Evolutionary conservation across 2,888 invertebrate species (phyloP).

Genomic region (Acronicta aceris): DNA sequence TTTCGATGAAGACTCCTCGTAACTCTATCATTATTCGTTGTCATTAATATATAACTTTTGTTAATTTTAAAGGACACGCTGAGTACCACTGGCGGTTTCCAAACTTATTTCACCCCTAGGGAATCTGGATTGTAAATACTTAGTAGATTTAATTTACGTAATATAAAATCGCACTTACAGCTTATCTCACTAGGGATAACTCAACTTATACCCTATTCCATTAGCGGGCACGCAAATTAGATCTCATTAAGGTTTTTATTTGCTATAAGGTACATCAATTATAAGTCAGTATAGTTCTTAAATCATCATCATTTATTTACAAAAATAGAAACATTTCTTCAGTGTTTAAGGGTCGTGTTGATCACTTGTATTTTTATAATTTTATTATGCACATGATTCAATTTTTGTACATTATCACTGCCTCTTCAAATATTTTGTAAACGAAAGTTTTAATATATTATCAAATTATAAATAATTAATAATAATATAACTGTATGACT

Average conservation of each 20-base stretch:
- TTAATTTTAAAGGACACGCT: conserved; percentile 68
- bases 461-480: conserved; percentile 43
- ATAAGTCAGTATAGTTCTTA: conserved; percentile 58
- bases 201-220: too few relatives aligned
- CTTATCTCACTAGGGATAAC: too few relatives aligned
- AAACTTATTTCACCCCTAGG: conserved; percentile 68
- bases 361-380: conserved; percentile 66
- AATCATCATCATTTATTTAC: conserved; percentile 82
- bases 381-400: conserved; percentile 81
- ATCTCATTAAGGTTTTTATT: conserved; percentile 65
- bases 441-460: conserved; percentile 47
- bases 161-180: too few relatives aligned
- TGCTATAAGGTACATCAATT: conserved; percentile 31
- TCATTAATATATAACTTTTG: conserved; percentile 62
- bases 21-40: conserved; percentile 46
- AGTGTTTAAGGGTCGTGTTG: conserved; percentile 67
- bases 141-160: conserved; percentile 40
- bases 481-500: conserved; percentile 47
- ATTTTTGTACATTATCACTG: conserved; percentile 59
- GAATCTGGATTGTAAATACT: conserved; percentile 69
- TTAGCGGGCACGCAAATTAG: conserved; percentile 56
- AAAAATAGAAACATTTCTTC: conserved; percentile 82
- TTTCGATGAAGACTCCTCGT: conserved; percentile 79
- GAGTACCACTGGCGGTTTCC: conserved; percentile 63
- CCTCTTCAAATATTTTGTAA: conserved; percentile 47